These are phyloP conservation scores for Minunthozetes semirufus DNA, from an alignment of 2,888 invertebrate species.

Conservation along the genomic window DNA sequence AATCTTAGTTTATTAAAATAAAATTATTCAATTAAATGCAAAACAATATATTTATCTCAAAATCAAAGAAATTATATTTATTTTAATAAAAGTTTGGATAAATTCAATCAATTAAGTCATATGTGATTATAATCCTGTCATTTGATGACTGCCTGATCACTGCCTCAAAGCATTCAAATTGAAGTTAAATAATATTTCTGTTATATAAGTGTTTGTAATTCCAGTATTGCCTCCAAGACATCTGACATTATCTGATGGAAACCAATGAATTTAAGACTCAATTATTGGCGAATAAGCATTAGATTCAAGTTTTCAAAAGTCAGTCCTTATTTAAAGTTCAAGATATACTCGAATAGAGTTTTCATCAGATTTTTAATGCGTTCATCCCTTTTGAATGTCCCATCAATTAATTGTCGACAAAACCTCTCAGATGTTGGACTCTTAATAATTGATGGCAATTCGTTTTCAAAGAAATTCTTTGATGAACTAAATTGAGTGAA, in stretches of 20 bases:
- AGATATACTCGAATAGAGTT: neutral
- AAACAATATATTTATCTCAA: too few species aligned
- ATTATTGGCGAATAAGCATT: slow-evolving; percentile 15
- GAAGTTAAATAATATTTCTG: neutral
- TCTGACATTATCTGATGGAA: slow-evolving; percentile 17
- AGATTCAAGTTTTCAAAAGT: too few species aligned
- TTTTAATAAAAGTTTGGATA: neutral
- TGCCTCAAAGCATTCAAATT: neutral
- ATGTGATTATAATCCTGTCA: neutral
- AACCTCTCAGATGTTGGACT: neutral
- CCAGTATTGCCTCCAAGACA: neutral
- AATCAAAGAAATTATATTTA: too few species aligned
- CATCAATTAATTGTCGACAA: neutral
- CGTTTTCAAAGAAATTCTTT: neutral
- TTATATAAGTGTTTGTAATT: slow-evolving; percentile 11
- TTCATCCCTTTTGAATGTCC: neutral
- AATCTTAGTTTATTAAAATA: too few species aligned
- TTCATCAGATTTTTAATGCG: neutral
- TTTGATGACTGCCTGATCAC: neutral
- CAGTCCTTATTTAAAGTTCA: neutral
- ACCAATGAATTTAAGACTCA: slow-evolving; percentile 14
- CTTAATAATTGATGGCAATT: neutral
- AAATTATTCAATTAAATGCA: too few species aligned
- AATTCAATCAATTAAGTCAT: slow-evolving; percentile 4
- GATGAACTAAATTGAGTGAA: neutral